Evolutionary conservation across 2,113 vertebrate genomes (phyloP).

Genomic region (Perccottus glenii): DNA sequence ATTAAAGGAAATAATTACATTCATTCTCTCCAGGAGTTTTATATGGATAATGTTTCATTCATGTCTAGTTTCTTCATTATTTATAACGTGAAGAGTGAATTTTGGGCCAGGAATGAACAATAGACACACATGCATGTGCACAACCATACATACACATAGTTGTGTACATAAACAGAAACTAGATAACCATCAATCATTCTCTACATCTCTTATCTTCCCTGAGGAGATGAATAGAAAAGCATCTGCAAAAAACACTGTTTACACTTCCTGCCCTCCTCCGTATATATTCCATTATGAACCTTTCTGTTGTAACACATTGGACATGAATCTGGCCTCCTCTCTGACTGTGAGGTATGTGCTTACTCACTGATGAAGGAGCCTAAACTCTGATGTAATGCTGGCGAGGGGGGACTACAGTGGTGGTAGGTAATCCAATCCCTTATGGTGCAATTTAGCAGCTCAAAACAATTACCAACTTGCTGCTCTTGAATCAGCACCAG

Average conservation of each 20-base stretch:
- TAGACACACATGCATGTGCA: slow-evolving; percentile 29
- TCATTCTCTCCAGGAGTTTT: slow-evolving; percentile 57
- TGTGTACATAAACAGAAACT: slow-evolving; percentile 52
- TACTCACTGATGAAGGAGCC: slow-evolving; percentile 66
- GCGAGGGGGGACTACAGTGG: slow-evolving; percentile 50
- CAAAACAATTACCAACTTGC: slow-evolving; percentile 57
- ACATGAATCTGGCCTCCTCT: slow-evolving; percentile 54
- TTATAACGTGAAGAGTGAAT: slow-evolving; percentile 60
- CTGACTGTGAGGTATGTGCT: slow-evolving; percentile 71
- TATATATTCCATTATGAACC: slow-evolving; percentile 39
- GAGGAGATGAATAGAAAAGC: slow-evolving; percentile 36
- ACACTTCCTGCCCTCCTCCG: slow-evolving; percentile 55
- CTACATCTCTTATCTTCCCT: slow-evolving; percentile 52
- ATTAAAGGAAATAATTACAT: slow-evolving; percentile 61
- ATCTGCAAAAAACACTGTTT: slow-evolving; percentile 51
- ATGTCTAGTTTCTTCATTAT: slow-evolving; percentile 53
- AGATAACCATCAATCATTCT: slow-evolving; percentile 40
- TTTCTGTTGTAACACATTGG: slow-evolving; percentile 54
- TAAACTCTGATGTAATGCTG: slow-evolving; percentile 75
- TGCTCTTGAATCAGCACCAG: slow-evolving; percentile 31
- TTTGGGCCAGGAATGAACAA: slow-evolving; percentile 50
- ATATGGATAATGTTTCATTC: slow-evolving; percentile 63
- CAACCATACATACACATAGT: slow-evolving; percentile 23
- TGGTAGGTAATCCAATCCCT: slow-evolving; percentile 75
- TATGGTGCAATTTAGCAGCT: slow-evolving; percentile 62